Evolutionary conservation across 1,140 invertebrate genomes (phyloP).

Genomic region (Nixonia krombeini): DNA sequence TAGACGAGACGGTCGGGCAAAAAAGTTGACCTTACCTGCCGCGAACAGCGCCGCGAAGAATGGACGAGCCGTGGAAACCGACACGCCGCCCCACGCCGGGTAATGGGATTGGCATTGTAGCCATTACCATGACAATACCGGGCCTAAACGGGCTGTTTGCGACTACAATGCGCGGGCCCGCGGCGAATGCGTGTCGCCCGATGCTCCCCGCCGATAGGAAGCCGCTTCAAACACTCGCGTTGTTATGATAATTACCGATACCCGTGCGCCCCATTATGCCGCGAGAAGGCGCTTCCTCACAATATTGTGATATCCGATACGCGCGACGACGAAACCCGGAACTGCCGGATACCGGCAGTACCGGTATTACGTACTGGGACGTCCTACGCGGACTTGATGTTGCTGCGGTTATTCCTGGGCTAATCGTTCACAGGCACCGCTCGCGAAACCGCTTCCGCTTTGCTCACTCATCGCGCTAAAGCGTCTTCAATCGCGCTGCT

Average conservation of each 20-base stretch:
- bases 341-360: constrained; percentile 23
- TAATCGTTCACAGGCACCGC: neutral
- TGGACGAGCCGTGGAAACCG: constrained; percentile 29
- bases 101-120: constrained; percentile 64
- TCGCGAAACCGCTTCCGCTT: no score
- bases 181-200: constrained; percentile 49
- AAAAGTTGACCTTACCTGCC: constrained; percentile 56
- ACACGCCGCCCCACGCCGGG: constrained; percentile 43
- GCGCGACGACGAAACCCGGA: constrained; percentile 23
- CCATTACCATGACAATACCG: constrained; percentile 63
- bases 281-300: constrained; percentile 57
- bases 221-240: constrained; percentile 57
- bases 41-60: constrained; percentile 24
- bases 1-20: neutral
- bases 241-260: constrained; percentile 66
- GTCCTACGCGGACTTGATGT: no score
- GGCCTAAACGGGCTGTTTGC: constrained; percentile 59
- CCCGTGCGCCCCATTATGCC: constrained; percentile 38
- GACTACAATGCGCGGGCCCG: constrained; percentile 24
- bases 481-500: no score
- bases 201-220: constrained; percentile 55
- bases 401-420: no score
- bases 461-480: no score
- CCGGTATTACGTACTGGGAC: neutral
- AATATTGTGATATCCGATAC: constrained; percentile 66